phyloP scores from a whole-genome alignment of 1,140 invertebrate genomes.

The Penaeus vannamei region DNA sequence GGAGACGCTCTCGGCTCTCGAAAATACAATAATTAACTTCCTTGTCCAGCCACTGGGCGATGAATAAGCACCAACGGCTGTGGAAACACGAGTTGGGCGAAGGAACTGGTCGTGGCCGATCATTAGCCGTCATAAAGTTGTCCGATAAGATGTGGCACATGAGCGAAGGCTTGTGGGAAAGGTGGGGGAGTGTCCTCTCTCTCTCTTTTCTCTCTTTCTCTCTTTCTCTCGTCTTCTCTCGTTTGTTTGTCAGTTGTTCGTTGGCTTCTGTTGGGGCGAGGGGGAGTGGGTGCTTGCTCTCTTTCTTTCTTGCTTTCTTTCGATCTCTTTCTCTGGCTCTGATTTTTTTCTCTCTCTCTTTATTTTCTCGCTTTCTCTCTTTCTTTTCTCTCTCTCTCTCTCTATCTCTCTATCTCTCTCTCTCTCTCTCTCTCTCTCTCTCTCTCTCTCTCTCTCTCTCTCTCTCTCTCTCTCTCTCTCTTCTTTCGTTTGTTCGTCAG shows the following conservation, averaged over 20 bases:
- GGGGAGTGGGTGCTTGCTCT: neutral
- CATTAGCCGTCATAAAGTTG: constrained; percentile 62
- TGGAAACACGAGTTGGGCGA: constrained; percentile 1
- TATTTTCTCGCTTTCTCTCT: too few relatives aligned
- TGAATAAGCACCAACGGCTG: constrained; percentile 19
- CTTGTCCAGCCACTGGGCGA: neutral
- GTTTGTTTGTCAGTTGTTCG: constrained; percentile 36
- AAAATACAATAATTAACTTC: neutral
- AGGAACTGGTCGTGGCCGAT: constrained; percentile 51
- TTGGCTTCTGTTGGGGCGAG: neutral
- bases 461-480: constrained; percentile 11
- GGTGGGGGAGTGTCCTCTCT: too few relatives aligned
- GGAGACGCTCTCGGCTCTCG: too few relatives aligned
- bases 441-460: constrained; percentile 28
- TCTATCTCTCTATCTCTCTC: neutral
- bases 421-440: too few relatives aligned
- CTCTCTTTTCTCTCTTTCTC: too few relatives aligned
- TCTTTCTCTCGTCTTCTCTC: neutral
- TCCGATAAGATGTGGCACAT: constrained; percentile 45
- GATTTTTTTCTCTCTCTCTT: too few relatives aligned
- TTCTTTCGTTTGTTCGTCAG: too few relatives aligned
- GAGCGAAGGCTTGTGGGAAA: constrained; percentile 54
- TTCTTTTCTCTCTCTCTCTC: neutral
- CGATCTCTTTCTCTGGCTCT: too few relatives aligned
- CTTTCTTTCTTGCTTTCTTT: neutral